Evolutionary conservation across 2,888 invertebrate species (phyloP), one percentile per base, ranked within the genome.

Genomic region (Drosophila kanekoi): DNA sequence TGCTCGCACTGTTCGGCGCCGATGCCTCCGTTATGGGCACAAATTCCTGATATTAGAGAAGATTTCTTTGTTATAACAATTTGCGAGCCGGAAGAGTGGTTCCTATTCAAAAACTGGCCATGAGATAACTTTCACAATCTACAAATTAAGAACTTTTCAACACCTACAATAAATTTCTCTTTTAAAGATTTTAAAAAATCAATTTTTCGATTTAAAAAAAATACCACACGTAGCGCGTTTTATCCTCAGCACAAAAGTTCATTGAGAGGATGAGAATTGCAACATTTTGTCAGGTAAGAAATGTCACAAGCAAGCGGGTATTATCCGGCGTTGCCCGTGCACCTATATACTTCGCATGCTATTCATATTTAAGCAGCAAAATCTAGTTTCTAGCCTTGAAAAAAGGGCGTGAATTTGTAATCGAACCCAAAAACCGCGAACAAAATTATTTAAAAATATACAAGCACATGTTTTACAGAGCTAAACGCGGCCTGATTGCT

Each of bases 1-100:
- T 90, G 60, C 90, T 87, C 10, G 91, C 79, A 56, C 86, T 82
- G 11, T 85, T 83, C 1, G 85, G 80, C 3, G 83, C 79, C 0
- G 89, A 77, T 2, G 65, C 52, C 4, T 90, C 90, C 6, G 72
- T 20, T 14, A 84, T 67, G 6, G 92, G 90, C 38, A 91, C 87
- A 64, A 91, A 91, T 73, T 91, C 92, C 89, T 89, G 49, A 1
- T 33, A 9, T 16, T 10, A 11, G 0, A 11, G 8, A 28, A 10
- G 1, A 57, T 14, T 20, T n/a, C 11, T 4, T 4, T 9, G 9
- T 6, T 20, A 18, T 18, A 18, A 18, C 9, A 20, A 20, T 28
- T 5, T 41, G 16, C 8, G 1, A 1, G 35, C 6, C 10, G 11
- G 10, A 16, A 35, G 48, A 33, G 20, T 33, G 8, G 44, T 8